phyloP scores from a whole-genome alignment of 30 jellyfish, hydroid and myxozoan species.

The Thelohanellus kitauei region DNA sequence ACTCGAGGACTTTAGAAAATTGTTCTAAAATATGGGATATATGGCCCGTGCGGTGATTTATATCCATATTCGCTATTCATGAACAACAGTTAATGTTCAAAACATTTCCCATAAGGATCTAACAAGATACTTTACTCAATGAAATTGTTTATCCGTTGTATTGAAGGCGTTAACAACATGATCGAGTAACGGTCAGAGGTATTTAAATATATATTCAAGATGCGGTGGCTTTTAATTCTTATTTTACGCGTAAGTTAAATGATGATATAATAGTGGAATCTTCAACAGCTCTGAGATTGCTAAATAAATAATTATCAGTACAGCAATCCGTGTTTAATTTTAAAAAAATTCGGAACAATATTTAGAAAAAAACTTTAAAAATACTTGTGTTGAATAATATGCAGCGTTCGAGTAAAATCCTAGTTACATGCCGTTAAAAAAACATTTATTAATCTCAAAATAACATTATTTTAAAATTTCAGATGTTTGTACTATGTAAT shows the following conservation, averaged over 20 bases:
- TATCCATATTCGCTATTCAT: conserved; percentile 17
- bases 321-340: too few species aligned
- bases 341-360: too few species aligned
- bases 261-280: conserved; percentile 23
- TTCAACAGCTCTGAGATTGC: conserved; percentile 12
- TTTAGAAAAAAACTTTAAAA: too few species aligned
- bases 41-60: conserved; percentile 33
- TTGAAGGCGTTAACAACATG: conserved; percentile 9
- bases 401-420: too few species aligned
- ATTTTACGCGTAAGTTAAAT: conserved; percentile 5
- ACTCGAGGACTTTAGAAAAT: conserved; percentile 5
- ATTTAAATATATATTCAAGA: too few species aligned
- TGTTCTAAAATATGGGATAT: conserved; percentile 14
- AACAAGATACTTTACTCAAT: conserved; percentile 3
- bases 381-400: too few species aligned
- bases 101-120: conserved; percentile 6
- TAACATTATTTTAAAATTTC: too few species aligned
- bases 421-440: too few species aligned
- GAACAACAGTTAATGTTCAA: conserved; percentile 18
- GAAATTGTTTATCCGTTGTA: conserved; percentile 28
- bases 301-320: too few species aligned
- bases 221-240: conserved; percentile 24
- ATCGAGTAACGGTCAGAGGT: too few species aligned
- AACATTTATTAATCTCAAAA: too few species aligned
- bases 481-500: too few species aligned